Base-by-base conservation (phyloP, 2,888 invertebrate genomes). In the Hololepta plana region DNA sequence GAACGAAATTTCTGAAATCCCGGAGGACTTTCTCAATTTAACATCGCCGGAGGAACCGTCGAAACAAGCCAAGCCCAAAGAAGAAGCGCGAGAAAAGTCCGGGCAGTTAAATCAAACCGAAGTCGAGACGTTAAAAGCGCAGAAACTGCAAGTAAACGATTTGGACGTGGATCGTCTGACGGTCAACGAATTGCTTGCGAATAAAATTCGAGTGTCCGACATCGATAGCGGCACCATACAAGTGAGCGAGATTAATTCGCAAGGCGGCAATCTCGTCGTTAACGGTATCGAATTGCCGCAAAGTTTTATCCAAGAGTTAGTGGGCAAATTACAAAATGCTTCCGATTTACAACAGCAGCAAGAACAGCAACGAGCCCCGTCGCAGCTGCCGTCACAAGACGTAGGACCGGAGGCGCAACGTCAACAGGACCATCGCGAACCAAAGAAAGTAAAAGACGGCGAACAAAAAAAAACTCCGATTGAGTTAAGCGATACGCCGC, bases 181-280 rank as follows among this genome's bases (percentile, higher is more conserved):
- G 35, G 82, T 84, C 1, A 72, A 73, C 30, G 79, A 80, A 40
- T 53, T 84, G 20, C 72, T 80, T 47, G 81, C 84, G 0, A 72
- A 70, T 28, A 79, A 75, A 47, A 76, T 84, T 33, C 60, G 73
- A 25, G 81, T 82, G 0, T 80, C 81, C 1, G 80, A 82, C 48
- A 68, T 84, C 32, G 81, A 82, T 43, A 75, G 80, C 4, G 63
- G 68, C 38, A 68, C 72, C 16, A 61, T 84, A 35, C 70, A 67
- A 34, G 69, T 79, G 1, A 64, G 72, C 25, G 80, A 82, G 43
- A 55, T 81, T 32, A 68, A 67, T 39, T 72, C 76, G 4, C 71
- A 68, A 44, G 66, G 69, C 1, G 74, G 74, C 0, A 67, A 70
- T 37, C 57, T 76, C 33, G 64, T 67, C 27, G 63, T 74, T 1